Evolutionary conservation across 2,797 vertebrate species (phyloP).

Genomic region (Okamejei kenojei): DNA sequence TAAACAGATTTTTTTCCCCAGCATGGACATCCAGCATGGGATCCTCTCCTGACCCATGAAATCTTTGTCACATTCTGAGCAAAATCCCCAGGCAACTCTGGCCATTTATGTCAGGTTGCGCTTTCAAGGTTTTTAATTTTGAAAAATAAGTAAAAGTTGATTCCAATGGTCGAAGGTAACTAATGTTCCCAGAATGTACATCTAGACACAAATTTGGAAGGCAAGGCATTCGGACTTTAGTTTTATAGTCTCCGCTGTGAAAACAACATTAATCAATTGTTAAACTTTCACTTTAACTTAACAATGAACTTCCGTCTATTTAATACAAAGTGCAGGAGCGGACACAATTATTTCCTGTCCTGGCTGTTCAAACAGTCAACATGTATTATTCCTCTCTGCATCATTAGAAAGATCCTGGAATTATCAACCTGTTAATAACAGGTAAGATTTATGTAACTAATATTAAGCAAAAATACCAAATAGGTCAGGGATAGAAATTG

Average conservation of each 20-base stretch:
- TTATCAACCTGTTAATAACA: not conserved
- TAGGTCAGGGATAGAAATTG: not conserved
- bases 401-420: not conserved
- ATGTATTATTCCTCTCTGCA: not conserved
- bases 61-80: no score
- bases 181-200: not conserved
- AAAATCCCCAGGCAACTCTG: not conserved
- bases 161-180: not conserved
- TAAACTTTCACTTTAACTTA: constrained; percentile 4
- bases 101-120: not conserved
- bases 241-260: not conserved
- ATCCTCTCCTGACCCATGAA: not conserved
- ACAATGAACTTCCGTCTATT: constrained; percentile 1
- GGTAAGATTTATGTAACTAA: not conserved
- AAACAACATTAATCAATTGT: constrained; percentile 20
- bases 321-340: not conserved
- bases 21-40: not conserved
- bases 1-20: not conserved
- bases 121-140: not conserved
- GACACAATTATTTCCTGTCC: not conserved
- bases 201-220: not conserved
- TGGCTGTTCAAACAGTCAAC: not conserved
- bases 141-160: not conserved
- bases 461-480: not conserved
- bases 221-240: not conserved